Evolutionary conservation across 2,888 invertebrate genomes (phyloP).

Genomic region (Himalopsyche anomala): DNA sequence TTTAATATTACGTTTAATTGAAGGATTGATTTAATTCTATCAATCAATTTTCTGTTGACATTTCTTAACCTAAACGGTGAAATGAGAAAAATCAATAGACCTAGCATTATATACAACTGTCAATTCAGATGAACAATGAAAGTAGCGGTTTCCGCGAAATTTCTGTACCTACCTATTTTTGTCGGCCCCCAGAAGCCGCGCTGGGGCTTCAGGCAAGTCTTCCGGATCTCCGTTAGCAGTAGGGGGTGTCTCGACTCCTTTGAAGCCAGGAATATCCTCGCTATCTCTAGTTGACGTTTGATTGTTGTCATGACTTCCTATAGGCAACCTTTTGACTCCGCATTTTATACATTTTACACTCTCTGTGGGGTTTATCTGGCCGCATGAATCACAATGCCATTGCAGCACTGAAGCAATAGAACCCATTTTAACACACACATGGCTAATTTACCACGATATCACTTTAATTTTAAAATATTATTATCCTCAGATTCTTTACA

Average conservation of each 20-base stretch:
- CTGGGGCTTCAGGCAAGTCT: conserved; percentile 25
- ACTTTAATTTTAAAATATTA: conserved; percentile 59
- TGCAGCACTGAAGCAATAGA: conserved; percentile 95
- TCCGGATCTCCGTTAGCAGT: conserved; percentile 61
- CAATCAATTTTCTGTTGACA: conserved; percentile 15
- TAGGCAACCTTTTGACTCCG: conserved; percentile 80
- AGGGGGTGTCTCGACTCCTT: conserved; percentile 64
- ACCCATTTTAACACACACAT: conserved; percentile 85
- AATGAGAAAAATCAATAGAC: conserved; percentile 61
- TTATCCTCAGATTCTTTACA: conserved; percentile 42
- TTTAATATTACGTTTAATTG: not conserved
- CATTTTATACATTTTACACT: conserved; percentile 90
- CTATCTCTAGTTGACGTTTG: conserved; percentile 70
- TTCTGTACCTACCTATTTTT: conserved; percentile 75
- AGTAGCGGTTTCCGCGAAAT: conserved; percentile 7
- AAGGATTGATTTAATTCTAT: not conserved
- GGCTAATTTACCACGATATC: conserved; percentile 69
- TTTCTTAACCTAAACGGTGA: conserved; percentile 52
- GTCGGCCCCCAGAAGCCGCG: conserved; percentile 66
- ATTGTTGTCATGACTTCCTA: conserved; percentile 76
- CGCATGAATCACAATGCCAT: conserved; percentile 93
- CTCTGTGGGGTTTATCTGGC: conserved; percentile 92
- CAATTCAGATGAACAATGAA: conserved; percentile 37
- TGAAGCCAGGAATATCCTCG: conserved; percentile 64
- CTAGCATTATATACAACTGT: conserved; percentile 52